Conservation (phyloP, 1,140 invertebrate genomes). For the Metopolophium dirhodum region DNA sequence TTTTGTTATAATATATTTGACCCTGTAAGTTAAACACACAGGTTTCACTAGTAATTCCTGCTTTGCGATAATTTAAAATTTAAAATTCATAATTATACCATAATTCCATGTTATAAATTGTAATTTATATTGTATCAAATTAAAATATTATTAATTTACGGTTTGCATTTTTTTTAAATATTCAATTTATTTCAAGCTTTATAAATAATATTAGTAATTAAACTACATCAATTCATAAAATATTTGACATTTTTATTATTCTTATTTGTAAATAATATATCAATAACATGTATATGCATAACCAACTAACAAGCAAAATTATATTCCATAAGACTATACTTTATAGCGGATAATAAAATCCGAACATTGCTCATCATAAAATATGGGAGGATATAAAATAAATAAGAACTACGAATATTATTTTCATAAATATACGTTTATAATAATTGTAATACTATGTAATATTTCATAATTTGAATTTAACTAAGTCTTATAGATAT, state of each 20-base stretch:
- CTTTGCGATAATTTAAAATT: not conserved
- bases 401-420: constrained; percentile 11
- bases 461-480: constrained; percentile 12
- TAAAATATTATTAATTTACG: not conserved
- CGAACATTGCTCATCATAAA: constrained; percentile 10
- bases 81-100: not conserved
- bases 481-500: not conserved
- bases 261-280: not conserved
- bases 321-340: not conserved
- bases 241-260: not conserved
- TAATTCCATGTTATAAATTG: not conserved
- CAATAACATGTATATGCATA: not conserved
- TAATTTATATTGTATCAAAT: not conserved
- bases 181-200: not conserved
- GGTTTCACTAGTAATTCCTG: not conserved
- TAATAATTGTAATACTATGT: constrained; percentile 2
- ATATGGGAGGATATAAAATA: not conserved
- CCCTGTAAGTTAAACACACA: not conserved
- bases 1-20: not conserved
- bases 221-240: not conserved
- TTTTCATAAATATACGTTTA: constrained; percentile 12
- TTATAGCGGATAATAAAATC: not conserved
- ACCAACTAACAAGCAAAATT: not conserved
- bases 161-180: not conserved
- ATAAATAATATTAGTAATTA: constrained; percentile 1